Base-by-base conservation (phyloP, 2,113 vertebrate species). In the Ailurus styani region DNA sequence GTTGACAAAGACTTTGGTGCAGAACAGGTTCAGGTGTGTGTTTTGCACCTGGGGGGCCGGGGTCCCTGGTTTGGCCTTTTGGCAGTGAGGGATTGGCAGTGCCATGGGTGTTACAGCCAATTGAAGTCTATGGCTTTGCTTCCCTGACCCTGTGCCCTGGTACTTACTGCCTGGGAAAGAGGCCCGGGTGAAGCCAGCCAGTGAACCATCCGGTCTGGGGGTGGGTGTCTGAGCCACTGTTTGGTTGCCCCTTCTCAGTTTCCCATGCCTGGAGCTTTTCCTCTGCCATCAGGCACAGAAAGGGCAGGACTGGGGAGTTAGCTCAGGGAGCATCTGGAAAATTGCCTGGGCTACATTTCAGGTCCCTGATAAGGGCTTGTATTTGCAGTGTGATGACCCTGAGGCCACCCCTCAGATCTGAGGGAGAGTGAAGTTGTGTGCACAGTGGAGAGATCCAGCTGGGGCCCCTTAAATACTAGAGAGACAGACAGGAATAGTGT, bases 1-100 rank as follows among this genome's bases (percentile, higher is more conserved):
- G 1, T 7, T 62, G 79, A 15, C 0, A 4, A 8, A n/a, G 66
- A 64, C 42, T 4, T 25, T 0, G 0, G 34, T 15, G 86, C 18
- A 9, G 18, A n/a, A 17, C 0, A 4, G n/a, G 42, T 45, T 7
- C 5, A 1, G 11, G 25, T 27, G 47, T 14, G 9, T 34, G 50
- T 52, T 68, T 78, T 1, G 18, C 6, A 14, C 3, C 1, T 15
- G 34, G 34, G 37, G 5, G 55, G 14, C 64, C 12, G 4, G 55
- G 52, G 50, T 23, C 27, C 57, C 34, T 12, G 52, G 23, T 3
- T 1, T 81, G 82, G 83, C 55, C 11, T 77, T 85, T 92, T 20
- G 17, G 40, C 14, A 23, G 54, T 29, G 68, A 87, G 18, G 25
- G 50, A 2, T 0, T 27, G 23, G 60, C 54, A 52, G 29, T 11